Conservation (phyloP, 92 coral and sea anemone species). For the Parazoanthus swiftii region DNA sequence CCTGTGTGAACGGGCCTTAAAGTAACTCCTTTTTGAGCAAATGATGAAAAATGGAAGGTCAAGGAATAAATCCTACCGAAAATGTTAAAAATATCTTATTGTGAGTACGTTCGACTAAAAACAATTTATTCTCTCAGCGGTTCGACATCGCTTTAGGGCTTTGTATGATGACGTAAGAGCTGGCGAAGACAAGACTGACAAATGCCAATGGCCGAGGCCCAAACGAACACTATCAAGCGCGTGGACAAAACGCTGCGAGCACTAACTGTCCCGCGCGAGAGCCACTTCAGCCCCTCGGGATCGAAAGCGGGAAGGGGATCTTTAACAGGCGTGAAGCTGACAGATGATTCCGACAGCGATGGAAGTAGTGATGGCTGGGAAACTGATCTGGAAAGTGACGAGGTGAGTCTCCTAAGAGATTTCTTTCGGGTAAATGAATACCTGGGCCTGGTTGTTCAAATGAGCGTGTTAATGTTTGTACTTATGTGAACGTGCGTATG, state of each 20-base stretch:
- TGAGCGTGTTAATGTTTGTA: too few species aligned
- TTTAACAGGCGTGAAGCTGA: slow-evolving; percentile 39
- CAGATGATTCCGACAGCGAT: slow-evolving; percentile 50
- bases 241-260: slow-evolving; percentile 80
- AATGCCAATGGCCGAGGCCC: slow-evolving; percentile 30
- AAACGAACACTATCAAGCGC: slow-evolving; percentile 56
- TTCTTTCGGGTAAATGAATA: neutral
- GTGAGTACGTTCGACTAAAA: neutral
- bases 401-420: slow-evolving; percentile 44
- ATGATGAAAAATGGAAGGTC: too few species aligned
- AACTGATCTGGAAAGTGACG: slow-evolving; percentile 78
- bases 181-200: neutral
- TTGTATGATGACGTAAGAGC: neutral
- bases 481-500: neutral
- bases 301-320: slow-evolving; percentile 29
- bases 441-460: neutral
- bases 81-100: too few species aligned
- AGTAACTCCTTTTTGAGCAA: too few species aligned
- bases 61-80: too few species aligned
- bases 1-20: too few species aligned
- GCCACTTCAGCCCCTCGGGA: slow-evolving; percentile 1
- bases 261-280: slow-evolving; percentile 40
- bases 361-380: slow-evolving; percentile 83
- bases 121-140: neutral
- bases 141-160: neutral